Evolutionary conservation across 2,113 vertebrate genomes (phyloP), one percentile per base, ranked within the genome.

Genomic region (Crotalus viridis): DNA sequence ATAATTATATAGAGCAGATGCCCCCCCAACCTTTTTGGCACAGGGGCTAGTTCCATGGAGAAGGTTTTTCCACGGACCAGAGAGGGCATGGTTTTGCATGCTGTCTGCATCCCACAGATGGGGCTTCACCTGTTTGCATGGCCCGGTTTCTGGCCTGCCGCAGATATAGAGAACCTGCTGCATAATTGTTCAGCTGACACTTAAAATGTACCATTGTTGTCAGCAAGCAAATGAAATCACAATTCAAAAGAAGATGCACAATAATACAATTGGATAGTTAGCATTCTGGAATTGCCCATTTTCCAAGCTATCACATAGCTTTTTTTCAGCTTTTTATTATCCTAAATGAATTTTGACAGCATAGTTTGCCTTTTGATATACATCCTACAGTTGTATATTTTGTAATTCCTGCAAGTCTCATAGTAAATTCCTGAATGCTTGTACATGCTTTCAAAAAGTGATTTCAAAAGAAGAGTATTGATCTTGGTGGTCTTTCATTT

Each of bases 251-350:
- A 19, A 89, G 39, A 74, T 74, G 33, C 33, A 74, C 12, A 33
- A 39, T 88, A 89, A 81, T 89, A 88, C 48, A 92, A 28, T 89
- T 74, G 33, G 24, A 74, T 92, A 74, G 33, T 19, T 92, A 61
- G 52, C 48, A 92, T 89, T 74, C 59, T 48, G 69, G 86, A 26
- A 43, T 28, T 52, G 15, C 48, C 48, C 48, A 55, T 74, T 74
- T 88, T 43, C 33, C 33, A 61, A 92, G 87, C 87, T 61, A 92
- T 92, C 86, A 92, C 61, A 56, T 64, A 91, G 43, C 22, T 91
- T 87, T 57, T 52, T 85, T 52, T 22, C 26, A 91, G 85, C 55
- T 91, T 64, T 64, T 91, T 86, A 87, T 91, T 91, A 87, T 86
- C 56, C 56, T 22, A 64, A 92, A 92, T 92, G 51, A 89, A 92